phyloP scores from a whole-genome alignment of 2,797 vertebrate species.

The Cyclura pinguis region DNA sequence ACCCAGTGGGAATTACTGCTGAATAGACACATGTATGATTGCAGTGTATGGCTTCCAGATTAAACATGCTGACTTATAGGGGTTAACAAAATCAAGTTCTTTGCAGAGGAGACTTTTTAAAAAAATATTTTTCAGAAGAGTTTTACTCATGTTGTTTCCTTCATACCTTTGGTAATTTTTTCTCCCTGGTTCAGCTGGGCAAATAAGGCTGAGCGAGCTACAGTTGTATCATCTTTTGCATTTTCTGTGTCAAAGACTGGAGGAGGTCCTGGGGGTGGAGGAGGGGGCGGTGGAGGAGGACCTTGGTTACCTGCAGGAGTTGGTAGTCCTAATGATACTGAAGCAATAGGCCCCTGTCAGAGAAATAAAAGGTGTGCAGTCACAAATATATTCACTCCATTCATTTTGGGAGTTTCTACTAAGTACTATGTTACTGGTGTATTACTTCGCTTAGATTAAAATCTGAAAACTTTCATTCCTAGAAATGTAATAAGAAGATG shows the following conservation, averaged over 20 bases:
- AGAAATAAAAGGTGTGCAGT: background rate
- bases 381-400: background rate
- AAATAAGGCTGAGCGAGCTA: constrained; percentile 90
- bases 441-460: background rate
- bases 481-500: background rate
- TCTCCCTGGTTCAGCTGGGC: constrained; percentile 96
- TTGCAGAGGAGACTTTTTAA: too few relatives aligned
- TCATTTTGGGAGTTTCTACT: background rate
- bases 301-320: constrained; percentile 74
- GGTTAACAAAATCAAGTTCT: background rate
- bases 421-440: background rate
- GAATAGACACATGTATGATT: background rate
- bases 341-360: constrained; percentile 79
- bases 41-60: constrained; percentile 2
- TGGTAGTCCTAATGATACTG: constrained; percentile 72
- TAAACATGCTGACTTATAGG: background rate
- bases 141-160: constrained; percentile 1
- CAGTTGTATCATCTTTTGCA: constrained; percentile 74
- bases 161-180: constrained; percentile 92
- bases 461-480: background rate
- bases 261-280: constrained; percentile 87
- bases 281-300: constrained; percentile 83
- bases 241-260: constrained; percentile 79
- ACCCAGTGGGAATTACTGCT: background rate
- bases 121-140: background rate